These are phyloP conservation scores for Poecilia gillii DNA, from an alignment of 2,797 vertebrate species.

Conservation along the genomic window DNA sequence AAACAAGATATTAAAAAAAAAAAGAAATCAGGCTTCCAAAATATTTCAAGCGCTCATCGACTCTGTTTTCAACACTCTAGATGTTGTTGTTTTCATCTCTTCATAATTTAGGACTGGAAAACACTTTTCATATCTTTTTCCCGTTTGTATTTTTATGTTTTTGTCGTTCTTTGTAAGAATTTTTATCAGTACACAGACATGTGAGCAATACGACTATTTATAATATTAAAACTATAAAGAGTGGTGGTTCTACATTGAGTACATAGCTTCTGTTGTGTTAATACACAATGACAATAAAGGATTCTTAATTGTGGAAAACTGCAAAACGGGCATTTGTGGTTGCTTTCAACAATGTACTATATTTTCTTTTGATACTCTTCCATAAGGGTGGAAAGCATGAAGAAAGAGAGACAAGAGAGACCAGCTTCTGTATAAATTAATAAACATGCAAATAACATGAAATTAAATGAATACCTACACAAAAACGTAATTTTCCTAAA, in stretches of 20 bases:
- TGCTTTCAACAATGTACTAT: background rate
- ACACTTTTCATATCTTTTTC: conserved; percentile 43
- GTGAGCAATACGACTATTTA: conserved; percentile 21
- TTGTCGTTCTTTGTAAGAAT: conserved; percentile 38
- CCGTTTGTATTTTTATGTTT: conserved; percentile 62
- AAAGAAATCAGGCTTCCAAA: conserved; percentile 76
- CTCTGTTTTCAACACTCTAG: conserved; percentile 60
- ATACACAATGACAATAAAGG: background rate
- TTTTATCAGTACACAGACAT: conserved; percentile 34
- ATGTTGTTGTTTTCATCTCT: conserved; percentile 76
- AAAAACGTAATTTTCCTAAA: background rate
- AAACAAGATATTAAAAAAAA: conserved; percentile 78
- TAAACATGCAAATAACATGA: background rate
- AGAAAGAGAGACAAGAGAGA: background rate
- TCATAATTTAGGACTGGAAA: conserved; percentile 68
- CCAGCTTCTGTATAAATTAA: background rate
- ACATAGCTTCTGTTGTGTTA: background rate
- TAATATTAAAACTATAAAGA: conserved; percentile 23
- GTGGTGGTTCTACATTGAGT: background rate
- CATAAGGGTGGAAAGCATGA: background rate
- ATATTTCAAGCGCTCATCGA: conserved; percentile 73
- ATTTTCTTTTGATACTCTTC: background rate
- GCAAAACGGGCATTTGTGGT: background rate
- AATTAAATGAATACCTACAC: background rate
- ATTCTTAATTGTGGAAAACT: background rate